phyloP scores from a whole-genome alignment of 2,888 invertebrate species.

The Uloborus plumipes region DNA sequence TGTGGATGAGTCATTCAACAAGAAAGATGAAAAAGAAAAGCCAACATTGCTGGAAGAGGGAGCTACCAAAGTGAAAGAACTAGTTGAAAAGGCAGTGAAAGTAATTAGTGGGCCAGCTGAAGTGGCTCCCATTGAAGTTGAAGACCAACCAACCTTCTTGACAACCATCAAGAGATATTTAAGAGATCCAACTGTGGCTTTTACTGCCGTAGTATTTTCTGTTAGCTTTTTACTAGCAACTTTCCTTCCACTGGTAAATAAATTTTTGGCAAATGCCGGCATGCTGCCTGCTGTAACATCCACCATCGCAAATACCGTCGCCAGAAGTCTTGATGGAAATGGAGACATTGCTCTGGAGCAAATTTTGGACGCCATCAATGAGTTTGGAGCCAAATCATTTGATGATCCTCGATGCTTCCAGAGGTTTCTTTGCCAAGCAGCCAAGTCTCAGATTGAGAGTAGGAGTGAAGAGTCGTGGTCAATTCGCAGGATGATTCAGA shows the following conservation, averaged over 20 bases:
- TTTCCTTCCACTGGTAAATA: not conserved
- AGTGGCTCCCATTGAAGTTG: not conserved
- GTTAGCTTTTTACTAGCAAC: slow-evolving; percentile 13
- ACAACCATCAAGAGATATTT: not conserved
- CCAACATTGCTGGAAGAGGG: not conserved
- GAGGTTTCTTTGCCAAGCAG: slow-evolving; percentile 34
- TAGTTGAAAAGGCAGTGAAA: slow-evolving; percentile 20
- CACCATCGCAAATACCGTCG: slow-evolving; percentile 34
- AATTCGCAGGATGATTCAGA: slow-evolving; percentile 9
- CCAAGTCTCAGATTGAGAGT: slow-evolving; percentile 29
- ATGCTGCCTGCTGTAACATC: slow-evolving; percentile 21
- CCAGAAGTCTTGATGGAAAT: slow-evolving; percentile 13
- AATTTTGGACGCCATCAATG: slow-evolving; percentile 24
- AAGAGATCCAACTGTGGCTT: not conserved
- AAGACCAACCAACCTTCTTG: slow-evolving; percentile 18
- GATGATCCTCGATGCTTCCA: slow-evolving; percentile 46
- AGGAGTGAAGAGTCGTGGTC: slow-evolving; percentile 18
- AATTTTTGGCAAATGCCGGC: slow-evolving; percentile 4
- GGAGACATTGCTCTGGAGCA: slow-evolving; percentile 3
- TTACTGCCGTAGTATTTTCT: slow-evolving; percentile 15
- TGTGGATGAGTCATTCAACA: slow-evolving; percentile 6
- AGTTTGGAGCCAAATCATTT: slow-evolving; percentile 16
- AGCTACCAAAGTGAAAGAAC: not conserved
- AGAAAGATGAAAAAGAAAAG: not conserved
- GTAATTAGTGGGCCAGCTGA: slow-evolving; percentile 4